Base-by-base conservation (phyloP, 1,140 invertebrate genomes). In the Lordiphosa mommai region DNA sequence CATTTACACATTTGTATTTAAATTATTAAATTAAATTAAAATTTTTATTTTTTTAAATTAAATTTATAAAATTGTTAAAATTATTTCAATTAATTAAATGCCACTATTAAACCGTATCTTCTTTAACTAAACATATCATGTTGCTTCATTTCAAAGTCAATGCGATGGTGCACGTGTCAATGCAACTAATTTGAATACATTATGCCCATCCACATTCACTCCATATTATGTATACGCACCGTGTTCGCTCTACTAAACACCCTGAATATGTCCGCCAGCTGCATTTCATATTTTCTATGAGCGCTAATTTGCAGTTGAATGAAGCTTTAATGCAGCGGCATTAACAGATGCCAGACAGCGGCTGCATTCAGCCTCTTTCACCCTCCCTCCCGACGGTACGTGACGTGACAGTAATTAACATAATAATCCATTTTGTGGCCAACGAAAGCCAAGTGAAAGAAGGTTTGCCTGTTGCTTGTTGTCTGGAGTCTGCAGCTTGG, bases 321-420 rank as follows among this genome's bases (percentile, higher is more conserved):
- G 60, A 52, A 47, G 74, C 73, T 48, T 65, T 52, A 79, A 72
- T 69, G 58, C 41, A 34, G 29, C 41, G 33, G 29, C 17, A 10
- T 10, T 10, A 53, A 37, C 63, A 71, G 50, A 65, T 59, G 60
- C 46, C 55, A 50, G 60, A 37, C 55, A 50, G 38, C 12, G 20
- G 40, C 44, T 68, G 58, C 55, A 60, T 64, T 79, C 58, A 12
- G 3, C 12, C 27, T 1, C 3, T 33, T n/a, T 2, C 27, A 29
- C 27, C 1, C 14, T 9, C 10, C 23, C 4, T 9, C 27, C 49
- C 56, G 64, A 73, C 40, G 64, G 12, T 57, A 65, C 71, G 70
- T 66, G 76, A 80, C 71, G 72, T 82, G 71, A 76, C 76, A 82
- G 76, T 80, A 80, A 80, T 80, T 80, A 80, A 76, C 77, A 76